A percentile compares a stretch with the other conserved stretches of the same genome.
Conservation (phyloP, 2,113 vertebrate species). For the Rhinichthys klamathensis region DNA sequence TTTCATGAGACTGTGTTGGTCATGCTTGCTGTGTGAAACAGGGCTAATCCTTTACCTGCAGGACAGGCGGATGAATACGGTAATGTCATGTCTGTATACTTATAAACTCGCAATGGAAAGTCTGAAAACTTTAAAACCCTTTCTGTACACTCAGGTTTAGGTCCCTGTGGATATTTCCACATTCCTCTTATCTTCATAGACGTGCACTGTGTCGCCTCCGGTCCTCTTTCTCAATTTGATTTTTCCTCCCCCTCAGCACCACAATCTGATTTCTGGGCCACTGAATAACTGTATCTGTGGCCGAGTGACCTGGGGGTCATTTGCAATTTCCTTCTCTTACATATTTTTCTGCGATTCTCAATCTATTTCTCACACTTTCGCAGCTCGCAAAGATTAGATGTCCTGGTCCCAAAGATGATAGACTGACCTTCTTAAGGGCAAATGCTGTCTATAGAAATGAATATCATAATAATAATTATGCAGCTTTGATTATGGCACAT, state of each 20-base stretch:
- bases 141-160: constrained; percentile 22
- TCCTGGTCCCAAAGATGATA: constrained; percentile 49
- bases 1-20: too few relatives aligned
- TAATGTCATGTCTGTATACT: constrained; percentile 1
- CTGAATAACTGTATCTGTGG: constrained; percentile 59
- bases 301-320: constrained; percentile 59
- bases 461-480: constrained; percentile 51
- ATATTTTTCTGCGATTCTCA: constrained; percentile 54
- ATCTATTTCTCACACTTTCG: constrained; percentile 52
- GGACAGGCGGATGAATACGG: neutral
- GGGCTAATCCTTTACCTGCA: constrained; percentile 17
- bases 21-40: neutral
- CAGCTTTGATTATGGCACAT: constrained; percentile 53
- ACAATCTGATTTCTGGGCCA: constrained; percentile 61
- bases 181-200: constrained; percentile 52
- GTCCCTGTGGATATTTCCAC: constrained; percentile 46
- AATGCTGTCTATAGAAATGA: constrained; percentile 49
- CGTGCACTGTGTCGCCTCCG: constrained; percentile 44
- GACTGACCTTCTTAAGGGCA: constrained; percentile 54
- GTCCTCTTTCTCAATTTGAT: constrained; percentile 60
- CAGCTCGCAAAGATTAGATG: constrained; percentile 50
- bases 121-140: constrained; percentile 25
- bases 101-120: neutral
- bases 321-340: constrained; percentile 61
- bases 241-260: constrained; percentile 54